These are phyloP conservation scores for Microchrysa polita DNA, from an alignment of 2,888 invertebrate species.

Conservation along the genomic window DNA sequence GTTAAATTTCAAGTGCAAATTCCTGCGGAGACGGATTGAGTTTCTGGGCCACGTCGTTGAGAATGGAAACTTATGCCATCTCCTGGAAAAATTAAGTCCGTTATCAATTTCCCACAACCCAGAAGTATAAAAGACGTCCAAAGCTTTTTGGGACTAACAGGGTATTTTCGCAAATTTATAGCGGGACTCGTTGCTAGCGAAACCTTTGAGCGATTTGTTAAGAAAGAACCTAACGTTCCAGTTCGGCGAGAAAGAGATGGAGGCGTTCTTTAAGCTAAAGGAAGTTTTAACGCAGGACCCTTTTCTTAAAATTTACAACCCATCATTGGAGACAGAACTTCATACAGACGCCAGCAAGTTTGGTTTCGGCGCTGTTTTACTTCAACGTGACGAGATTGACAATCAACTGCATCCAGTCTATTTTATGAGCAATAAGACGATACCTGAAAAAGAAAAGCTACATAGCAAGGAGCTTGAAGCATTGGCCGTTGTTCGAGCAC, in stretches of 20 bases:
- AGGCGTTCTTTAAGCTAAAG: neutral
- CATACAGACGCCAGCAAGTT: slow-evolving; percentile 54
- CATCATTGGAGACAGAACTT: slow-evolving; percentile 45
- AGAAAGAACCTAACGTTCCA: slow-evolving; percentile 45
- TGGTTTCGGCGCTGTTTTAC: slow-evolving; percentile 54
- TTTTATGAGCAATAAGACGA: slow-evolving; percentile 54
- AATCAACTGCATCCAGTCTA: slow-evolving; percentile 9
- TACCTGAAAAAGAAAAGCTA: slow-evolving; percentile 53
- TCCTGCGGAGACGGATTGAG: slow-evolving; percentile 51
- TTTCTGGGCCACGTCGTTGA: slow-evolving; percentile 52
- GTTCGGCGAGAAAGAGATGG: neutral
- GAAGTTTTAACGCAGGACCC: neutral
- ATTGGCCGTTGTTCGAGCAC: slow-evolving; percentile 55
- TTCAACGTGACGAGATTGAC: slow-evolving; percentile 51
- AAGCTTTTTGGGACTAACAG: slow-evolving; percentile 18
- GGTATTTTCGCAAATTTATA: slow-evolving; percentile 45
- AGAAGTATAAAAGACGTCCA: slow-evolving; percentile 6
- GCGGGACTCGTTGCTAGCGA: slow-evolving; percentile 48
- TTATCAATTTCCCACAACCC: slow-evolving; percentile 22
- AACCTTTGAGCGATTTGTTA: slow-evolving; percentile 50
- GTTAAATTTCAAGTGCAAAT: slow-evolving; percentile 52
- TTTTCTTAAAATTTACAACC: slow-evolving; percentile 17
- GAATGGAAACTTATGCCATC: slow-evolving; percentile 3
- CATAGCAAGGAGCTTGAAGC: slow-evolving; percentile 57
- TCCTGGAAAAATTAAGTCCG: neutral